These are phyloP conservation scores for Leptopilina boulardi DNA, from an alignment of 1,140 invertebrate species.

Conservation along the genomic window DNA sequence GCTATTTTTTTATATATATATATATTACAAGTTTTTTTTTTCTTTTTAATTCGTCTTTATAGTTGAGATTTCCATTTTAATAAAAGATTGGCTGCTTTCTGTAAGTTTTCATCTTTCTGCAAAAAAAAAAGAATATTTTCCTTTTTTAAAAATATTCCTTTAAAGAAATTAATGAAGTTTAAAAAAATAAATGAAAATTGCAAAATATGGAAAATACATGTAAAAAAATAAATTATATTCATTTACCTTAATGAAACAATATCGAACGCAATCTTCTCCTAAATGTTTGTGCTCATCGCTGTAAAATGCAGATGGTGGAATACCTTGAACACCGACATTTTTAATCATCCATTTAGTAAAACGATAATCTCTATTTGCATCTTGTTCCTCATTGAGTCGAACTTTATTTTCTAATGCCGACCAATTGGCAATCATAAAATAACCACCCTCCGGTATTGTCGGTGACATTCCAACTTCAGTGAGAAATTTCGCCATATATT, in stretches of 20 bases:
- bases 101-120: conserved; percentile 86
- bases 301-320: conserved; percentile 97
- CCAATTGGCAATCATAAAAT: conserved; percentile 98
- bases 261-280: conserved; percentile 92
- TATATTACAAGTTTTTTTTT: neutral
- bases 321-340: conserved; percentile 93
- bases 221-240: conserved; percentile 40
- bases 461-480: conserved; percentile 90
- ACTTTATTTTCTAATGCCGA: conserved; percentile 82
- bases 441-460: conserved; percentile 96
- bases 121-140: conserved; percentile 59
- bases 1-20: neutral
- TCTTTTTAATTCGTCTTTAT: neutral
- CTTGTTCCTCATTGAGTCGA: conserved; percentile 81
- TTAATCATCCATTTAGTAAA: conserved; percentile 98
- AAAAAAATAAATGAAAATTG: too few species aligned
- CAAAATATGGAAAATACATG: too few species aligned
- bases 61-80: conserved; percentile 78
- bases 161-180: too few species aligned
- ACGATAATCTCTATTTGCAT: conserved; percentile 89
- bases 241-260: conserved; percentile 94
- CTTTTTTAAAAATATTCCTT: too few species aligned
- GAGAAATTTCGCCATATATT: conserved; percentile 88
- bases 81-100: conserved; percentile 82
- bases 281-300: conserved; percentile 87